Evolutionary conservation across 2,797 vertebrate species (phyloP).

Genomic region (Hippocampus kuda): DNA sequence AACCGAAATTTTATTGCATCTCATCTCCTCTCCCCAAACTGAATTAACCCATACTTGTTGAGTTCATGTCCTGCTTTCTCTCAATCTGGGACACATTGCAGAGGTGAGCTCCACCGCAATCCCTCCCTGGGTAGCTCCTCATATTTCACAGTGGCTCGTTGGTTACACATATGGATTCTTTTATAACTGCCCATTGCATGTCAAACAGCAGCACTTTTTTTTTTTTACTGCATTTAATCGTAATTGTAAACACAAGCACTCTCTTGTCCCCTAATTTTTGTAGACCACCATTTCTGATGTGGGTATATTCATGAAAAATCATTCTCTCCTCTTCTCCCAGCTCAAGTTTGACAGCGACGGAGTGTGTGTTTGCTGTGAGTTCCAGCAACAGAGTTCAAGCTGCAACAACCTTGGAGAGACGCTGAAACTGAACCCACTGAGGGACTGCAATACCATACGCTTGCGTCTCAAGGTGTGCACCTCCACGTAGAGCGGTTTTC

Average conservation of each 20-base stretch:
- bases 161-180: slow-evolving; percentile 6
- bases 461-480: slow-evolving; percentile 83
- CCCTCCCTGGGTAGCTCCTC: slow-evolving; percentile 22
- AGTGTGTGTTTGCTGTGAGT: slow-evolving; percentile 94
- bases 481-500: neutral
- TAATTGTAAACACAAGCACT: neutral
- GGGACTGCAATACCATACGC: slow-evolving; percentile 86
- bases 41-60: slow-evolving; percentile 68
- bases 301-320: slow-evolving; percentile 8
- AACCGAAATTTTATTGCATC: slow-evolving; percentile 59
- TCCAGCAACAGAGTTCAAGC: slow-evolving; percentile 84
- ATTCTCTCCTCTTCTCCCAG: slow-evolving; percentile 57
- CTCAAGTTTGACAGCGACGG: slow-evolving; percentile 95
- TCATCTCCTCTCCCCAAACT: slow-evolving; percentile 62
- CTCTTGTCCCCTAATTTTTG: slow-evolving; percentile 14
- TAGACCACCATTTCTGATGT: slow-evolving; percentile 26
- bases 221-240: neutral
- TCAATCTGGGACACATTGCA: slow-evolving; percentile 63
- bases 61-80: slow-evolving; percentile 64
- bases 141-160: slow-evolving; percentile 25
- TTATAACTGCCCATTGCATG: neutral
- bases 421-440: slow-evolving; percentile 89
- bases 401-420: slow-evolving; percentile 96
- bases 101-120: slow-evolving; percentile 36
- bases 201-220: neutral